Evolutionary conservation across 2,797 vertebrate genomes (phyloP), one percentile per base, ranked within the genome.

Genomic region (Centroberyx gerrardi): DNA sequence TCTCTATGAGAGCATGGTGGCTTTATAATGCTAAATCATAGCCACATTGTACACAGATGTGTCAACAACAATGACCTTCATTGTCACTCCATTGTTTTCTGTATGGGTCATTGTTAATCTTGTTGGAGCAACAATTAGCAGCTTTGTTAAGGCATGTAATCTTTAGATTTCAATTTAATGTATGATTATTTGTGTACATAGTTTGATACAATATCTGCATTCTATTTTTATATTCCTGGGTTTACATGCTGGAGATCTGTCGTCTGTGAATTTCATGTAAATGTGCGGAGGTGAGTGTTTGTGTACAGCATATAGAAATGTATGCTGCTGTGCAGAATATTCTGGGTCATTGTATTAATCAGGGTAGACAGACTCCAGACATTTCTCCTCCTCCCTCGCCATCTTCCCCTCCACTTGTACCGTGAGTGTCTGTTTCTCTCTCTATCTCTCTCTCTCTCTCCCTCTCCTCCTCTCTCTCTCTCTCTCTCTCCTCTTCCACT

Each of bases 331-430:
- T 33, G 66, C 51, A 51, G 68, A 62, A 48, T 64, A 85, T 89
- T 91, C 81, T 89, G 84, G 85, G 88, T 88, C 86, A 90, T 36
- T 80, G 76, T 85, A 78, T 81, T 83, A 89, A 91, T 89, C 77
- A 81, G 84, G 51, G 75, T 61, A 87, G 84, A 86, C 84, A 92
- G 83, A 87, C 87, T 87, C 85, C 87, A 90, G 90, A 91, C 91
- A 78, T 29, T 5, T 67, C 80, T 73, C 27, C 84, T 78, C 84
- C 82, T 74, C 90, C 81, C 72, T 84, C 64, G 60, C 54, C 62
- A 81, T 69, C 72, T 40, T 48, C 53, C 73, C 62, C 66, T 67
- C 82, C 36, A 78, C 82, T 88, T 87, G 80, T 84, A 74, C 87
- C 27, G 61, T 58, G 83, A 86, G 87, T 18, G 79, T 73, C 78